A percentile compares a stretch with the other conserved stretches of the same genome.
Conservation (phyloP, 2,888 invertebrate species). For the Vanessa cardui region DNA sequence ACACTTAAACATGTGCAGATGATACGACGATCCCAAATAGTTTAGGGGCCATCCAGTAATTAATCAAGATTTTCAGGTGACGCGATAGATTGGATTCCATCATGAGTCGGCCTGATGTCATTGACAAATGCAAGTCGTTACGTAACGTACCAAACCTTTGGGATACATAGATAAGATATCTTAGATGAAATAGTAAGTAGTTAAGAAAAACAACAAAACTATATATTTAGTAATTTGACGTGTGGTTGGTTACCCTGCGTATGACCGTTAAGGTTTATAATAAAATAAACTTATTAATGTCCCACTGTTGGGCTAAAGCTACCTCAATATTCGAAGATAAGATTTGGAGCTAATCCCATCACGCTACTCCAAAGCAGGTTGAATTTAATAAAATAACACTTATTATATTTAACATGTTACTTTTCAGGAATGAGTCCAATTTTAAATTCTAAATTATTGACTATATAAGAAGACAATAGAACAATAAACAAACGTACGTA, state of each 20-base stretch:
- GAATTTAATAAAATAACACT: no score
- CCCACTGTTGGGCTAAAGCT: no score
- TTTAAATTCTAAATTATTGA: no score
- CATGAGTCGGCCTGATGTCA: constrained; percentile 40
- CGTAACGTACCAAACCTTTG: constrained; percentile 8
- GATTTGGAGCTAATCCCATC: no score
- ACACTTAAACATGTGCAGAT: neutral
- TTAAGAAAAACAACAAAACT: neutral
- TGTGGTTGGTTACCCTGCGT: neutral
- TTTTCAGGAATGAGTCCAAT: no score
- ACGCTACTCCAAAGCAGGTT: no score
- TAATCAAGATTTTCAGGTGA: constrained; percentile 48
- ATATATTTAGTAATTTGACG: neutral
- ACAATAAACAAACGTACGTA: no score
- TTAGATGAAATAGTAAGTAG: neutral
- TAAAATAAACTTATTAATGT: no score
- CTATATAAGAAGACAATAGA: no score
- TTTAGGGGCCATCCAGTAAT: constrained; percentile 42
- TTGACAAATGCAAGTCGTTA: constrained; percentile 38
- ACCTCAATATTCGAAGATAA: no score
- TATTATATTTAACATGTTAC: no score
- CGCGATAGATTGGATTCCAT: constrained; percentile 43
- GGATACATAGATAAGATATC: neutral
- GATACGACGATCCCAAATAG: constrained; percentile 31
- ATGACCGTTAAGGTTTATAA: no score